Evolutionary conservation across 2,888 invertebrate species (phyloP).

Genomic region (Scrobipalpa atriplicella): DNA sequence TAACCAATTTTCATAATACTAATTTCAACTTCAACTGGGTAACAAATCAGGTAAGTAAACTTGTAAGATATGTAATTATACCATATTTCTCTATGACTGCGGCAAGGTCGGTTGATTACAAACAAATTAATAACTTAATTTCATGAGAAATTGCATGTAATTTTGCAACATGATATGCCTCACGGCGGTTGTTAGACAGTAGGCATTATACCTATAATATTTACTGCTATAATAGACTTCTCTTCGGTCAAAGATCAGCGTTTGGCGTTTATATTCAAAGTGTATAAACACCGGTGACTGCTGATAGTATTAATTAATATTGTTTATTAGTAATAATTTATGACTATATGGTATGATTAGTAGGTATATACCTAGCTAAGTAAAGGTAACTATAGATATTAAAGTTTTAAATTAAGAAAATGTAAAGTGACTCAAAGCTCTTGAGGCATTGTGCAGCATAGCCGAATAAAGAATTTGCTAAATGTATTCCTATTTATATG

Average conservation of each 20-base stretch:
- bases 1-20: neutral
- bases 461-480: neutral
- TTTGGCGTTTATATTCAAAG: neutral
- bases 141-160: constrained; percentile 32
- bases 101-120: constrained; percentile 23
- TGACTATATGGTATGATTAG: no score
- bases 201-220: constrained; percentile 20
- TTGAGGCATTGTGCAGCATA: no score
- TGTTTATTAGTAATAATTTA: neutral
- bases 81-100: constrained; percentile 26
- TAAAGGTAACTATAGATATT: no score
- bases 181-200: constrained; percentile 24
- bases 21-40: constrained; percentile 16
- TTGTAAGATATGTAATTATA: constrained; percentile 18
- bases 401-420: neutral
- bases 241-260: constrained; percentile 6
- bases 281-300: neutral
- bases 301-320: constrained; percentile 8
- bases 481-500: neutral
- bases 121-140: constrained; percentile 34
- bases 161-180: constrained; percentile 31
- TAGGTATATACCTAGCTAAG: no score
- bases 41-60: constrained; percentile 26
- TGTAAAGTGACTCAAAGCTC: neutral
- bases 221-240: neutral